Percentiles rank a stretch among this genome's conserved stretches.
Conservation (phyloP, 2,888 invertebrate genomes). For the Cyclophora albipunctata region DNA sequence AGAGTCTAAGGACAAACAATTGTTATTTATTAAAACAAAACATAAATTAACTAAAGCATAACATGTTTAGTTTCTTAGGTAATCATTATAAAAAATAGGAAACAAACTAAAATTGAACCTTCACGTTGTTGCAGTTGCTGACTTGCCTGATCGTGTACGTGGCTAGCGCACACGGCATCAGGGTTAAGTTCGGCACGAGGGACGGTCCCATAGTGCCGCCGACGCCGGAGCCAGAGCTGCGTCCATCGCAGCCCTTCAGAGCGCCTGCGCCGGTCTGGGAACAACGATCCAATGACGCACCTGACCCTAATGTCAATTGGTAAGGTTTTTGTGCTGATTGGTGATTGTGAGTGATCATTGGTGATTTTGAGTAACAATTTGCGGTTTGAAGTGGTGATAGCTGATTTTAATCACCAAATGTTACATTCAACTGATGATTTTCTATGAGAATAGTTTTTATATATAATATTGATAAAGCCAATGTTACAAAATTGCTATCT, state of each 20-base stretch:
- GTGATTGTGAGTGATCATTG: neutral
- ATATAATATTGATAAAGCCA: neutral
- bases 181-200: constrained; percentile 78
- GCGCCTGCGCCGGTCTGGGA: constrained; percentile 79
- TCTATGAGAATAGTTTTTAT: neutral
- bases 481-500: no score
- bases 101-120: no score
- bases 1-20: no score
- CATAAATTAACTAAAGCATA: no score
- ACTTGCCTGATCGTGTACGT: constrained; percentile 64
- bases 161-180: constrained; percentile 70
- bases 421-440: neutral
- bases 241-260: constrained; percentile 67
- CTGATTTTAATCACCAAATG: no score
- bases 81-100: no score
- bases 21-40: no score
- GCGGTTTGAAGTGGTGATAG: neutral
- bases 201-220: constrained; percentile 77
- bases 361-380: no score
- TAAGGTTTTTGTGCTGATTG: constrained; percentile 32
- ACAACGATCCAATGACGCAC: constrained; percentile 69
- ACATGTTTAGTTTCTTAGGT: no score
- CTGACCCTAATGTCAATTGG: constrained; percentile 78
- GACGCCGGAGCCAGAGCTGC: constrained; percentile 64
- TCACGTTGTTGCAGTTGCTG: constrained; percentile 41